Percentiles rank a stretch among this genome's conserved stretches.
These are phyloP conservation scores for Leucoptera coffeella DNA, from an alignment of 2,888 invertebrate species.

Conservation along the genomic window DNA sequence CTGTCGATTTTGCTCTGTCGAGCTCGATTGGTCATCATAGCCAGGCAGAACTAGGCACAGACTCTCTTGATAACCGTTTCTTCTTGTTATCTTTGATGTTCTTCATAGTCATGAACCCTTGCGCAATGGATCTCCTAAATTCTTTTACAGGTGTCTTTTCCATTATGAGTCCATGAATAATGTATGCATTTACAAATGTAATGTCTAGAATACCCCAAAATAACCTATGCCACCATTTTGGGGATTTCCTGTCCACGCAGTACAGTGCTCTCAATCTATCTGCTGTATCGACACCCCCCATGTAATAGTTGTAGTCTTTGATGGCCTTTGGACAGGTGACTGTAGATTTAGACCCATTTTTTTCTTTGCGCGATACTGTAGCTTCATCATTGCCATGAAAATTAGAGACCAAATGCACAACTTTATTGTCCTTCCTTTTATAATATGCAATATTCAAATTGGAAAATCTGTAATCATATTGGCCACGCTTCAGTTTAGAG, in stretches of 20 bases:
- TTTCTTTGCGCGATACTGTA: constrained; percentile 7
- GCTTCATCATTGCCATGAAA: constrained; percentile 7
- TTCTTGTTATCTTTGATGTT: no score
- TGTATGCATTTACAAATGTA: constrained; percentile 4
- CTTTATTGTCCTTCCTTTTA: constrained; percentile 7
- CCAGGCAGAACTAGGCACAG: no score
- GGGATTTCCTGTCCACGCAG: constrained; percentile 13
- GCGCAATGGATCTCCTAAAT: constrained; percentile 8
- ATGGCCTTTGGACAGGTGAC: constrained; percentile 7
- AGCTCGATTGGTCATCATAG: no score
- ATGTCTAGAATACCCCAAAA: constrained; percentile 9
- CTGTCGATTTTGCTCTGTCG: no score
- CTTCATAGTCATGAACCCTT: constrained; percentile 9
- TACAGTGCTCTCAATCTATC: constrained; percentile 14
- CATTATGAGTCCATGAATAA: constrained; percentile 4
- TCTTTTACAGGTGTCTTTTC: constrained; percentile 4
- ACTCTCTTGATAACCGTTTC: no score
- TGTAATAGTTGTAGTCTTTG: constrained; percentile 9
- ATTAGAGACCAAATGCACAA: constrained; percentile 5
- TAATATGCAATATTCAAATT: constrained; percentile 7
- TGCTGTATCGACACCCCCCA: constrained; percentile 11
- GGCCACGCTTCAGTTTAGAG: constrained; percentile 7
- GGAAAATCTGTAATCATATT: constrained; percentile 9
- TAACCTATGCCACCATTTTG: constrained; percentile 15
- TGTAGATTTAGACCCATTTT: constrained; percentile 8